Percentiles rank a stretch among this genome's conserved stretches.
Evolutionary conservation across 35 echinoderm and acorn worm genomes (phyloP).

Genomic region (Chiridota heheva): DNA sequence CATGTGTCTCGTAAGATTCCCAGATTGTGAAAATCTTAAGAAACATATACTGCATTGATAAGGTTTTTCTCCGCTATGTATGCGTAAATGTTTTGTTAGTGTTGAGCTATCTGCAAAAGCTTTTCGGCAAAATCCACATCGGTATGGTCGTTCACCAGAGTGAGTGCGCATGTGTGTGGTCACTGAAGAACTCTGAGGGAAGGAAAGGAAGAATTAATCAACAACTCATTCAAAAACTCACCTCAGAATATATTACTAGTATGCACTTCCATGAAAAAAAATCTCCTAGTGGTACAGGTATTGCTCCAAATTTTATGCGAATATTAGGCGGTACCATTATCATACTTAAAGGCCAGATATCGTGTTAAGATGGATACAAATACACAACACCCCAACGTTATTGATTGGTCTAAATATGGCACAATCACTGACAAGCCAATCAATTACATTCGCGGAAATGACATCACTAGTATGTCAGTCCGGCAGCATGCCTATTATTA

Average conservation of each 20-base stretch:
- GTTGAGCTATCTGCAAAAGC: constrained; percentile 95
- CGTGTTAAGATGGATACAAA: too few species aligned
- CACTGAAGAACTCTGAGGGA: constrained; percentile 83
- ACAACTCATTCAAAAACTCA: background rate
- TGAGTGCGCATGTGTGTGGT: constrained; percentile 97
- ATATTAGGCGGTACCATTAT: too few species aligned
- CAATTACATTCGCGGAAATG: too few species aligned
- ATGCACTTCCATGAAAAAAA: background rate
- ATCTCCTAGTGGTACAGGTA: background rate
- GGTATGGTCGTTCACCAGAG: constrained; percentile 92
- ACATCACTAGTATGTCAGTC: too few species aligned
- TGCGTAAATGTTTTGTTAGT: constrained; percentile 87
- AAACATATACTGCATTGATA: constrained; percentile 89
- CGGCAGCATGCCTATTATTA: too few species aligned
- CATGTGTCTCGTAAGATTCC: constrained; percentile 90
- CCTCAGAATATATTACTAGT: background rate
- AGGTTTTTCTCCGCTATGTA: constrained; percentile 92
- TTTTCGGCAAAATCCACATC: constrained; percentile 80
- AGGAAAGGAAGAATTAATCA: background rate
- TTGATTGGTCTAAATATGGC: too few species aligned
- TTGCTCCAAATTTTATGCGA: too few species aligned
- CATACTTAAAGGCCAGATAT: too few species aligned
- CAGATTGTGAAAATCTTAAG: constrained; percentile 84
- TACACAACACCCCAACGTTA: too few species aligned
- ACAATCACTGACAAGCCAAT: too few species aligned